Evolutionary conservation across 1,140 invertebrate genomes (phyloP), one percentile per base, ranked within the genome.

Genomic region (Drosophila dunni): DNA sequence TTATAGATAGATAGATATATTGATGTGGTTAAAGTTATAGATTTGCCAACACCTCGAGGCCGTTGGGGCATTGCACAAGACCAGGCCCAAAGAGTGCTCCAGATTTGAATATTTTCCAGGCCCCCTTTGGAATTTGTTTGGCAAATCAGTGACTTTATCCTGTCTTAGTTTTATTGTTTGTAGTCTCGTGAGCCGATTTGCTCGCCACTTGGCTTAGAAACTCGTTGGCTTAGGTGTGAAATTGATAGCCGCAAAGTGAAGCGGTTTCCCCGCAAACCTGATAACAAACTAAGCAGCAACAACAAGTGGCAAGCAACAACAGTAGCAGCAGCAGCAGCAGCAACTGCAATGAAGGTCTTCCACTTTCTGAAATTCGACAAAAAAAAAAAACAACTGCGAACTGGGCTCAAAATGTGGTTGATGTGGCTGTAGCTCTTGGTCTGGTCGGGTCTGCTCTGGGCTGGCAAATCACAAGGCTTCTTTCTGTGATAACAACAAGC

Each of bases 311-410:
- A 75, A 70, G 64, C 50, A 61, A 38, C 42, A 56, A n/a, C 46
- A 53, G 9, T 36, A 67, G 17, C 54, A 65, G 13, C 62, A 51
- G 13, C 64, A 78, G 45, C 46, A 58, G 42, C 66, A 50, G 45
- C 72, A 65, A 17, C 65, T 63, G 20, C 71, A 67, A 82, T 79
- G 86, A 90, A 90, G 86, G 86, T 90, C 86, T 90, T 78, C 86
- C 86, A 90, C 86, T 90, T 90, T 90, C 86, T 57, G 86, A 90
- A 82, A 90, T 75, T 89, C 79, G 70, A 90, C 79, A 86, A 80
- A 82, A 70, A 79, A 58, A 60, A 63, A 80, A 69, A 65, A 57
- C 73, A 74, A 73, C 68, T 40, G 57, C 17, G 50, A 67, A 56
- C 40, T 56, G 46, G 17, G 36, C 56, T 60, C 56, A 45, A 46